These are phyloP conservation scores for Spinus pinus DNA, from an alignment of 2,797 vertebrate species.

Conservation along the genomic window DNA sequence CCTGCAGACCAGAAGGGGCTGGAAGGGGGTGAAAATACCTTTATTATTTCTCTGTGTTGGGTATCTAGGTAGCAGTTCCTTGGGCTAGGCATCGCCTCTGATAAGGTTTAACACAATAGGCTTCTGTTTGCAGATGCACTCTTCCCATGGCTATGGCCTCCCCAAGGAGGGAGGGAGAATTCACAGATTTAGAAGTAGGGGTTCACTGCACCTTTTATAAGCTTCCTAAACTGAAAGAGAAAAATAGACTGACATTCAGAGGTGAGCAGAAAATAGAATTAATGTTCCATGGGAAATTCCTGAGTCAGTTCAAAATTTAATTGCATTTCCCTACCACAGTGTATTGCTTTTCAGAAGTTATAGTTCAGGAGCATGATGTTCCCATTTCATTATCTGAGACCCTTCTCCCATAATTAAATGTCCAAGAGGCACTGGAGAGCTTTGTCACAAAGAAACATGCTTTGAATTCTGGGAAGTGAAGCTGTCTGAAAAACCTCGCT, in stretches of 20 bases:
- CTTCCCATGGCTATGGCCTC: not conserved
- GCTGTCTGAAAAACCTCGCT: not conserved
- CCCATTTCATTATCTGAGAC: constrained; percentile 55
- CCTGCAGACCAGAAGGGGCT: not conserved
- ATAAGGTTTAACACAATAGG: not conserved
- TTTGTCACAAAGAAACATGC: not conserved
- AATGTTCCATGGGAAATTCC: constrained; percentile 60
- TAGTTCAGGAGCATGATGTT: constrained; percentile 47
- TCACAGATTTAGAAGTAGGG: not conserved
- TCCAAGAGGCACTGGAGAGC: constrained; percentile 20
- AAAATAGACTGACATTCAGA: constrained; percentile 50
- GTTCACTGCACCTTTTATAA: not conserved
- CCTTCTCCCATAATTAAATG: constrained; percentile 55
- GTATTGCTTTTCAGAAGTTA: constrained; percentile 49
- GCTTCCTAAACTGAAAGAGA: constrained; percentile 22
- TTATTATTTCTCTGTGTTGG: not conserved
- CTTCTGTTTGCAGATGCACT: not conserved
- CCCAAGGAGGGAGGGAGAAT: not conserved
- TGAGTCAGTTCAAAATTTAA: constrained; percentile 65
- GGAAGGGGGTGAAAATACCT: not conserved
- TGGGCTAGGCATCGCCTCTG: fast-evolving
- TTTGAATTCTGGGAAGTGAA: constrained; percentile 8
- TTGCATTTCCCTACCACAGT: constrained; percentile 49
- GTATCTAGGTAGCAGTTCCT: not conserved
- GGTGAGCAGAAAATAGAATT: constrained; percentile 66